A percentile compares a stretch with the other conserved stretches of the same genome.
phyloP scores from a whole-genome alignment of 1,140 invertebrate species.

The Oppia nitens region DNA sequence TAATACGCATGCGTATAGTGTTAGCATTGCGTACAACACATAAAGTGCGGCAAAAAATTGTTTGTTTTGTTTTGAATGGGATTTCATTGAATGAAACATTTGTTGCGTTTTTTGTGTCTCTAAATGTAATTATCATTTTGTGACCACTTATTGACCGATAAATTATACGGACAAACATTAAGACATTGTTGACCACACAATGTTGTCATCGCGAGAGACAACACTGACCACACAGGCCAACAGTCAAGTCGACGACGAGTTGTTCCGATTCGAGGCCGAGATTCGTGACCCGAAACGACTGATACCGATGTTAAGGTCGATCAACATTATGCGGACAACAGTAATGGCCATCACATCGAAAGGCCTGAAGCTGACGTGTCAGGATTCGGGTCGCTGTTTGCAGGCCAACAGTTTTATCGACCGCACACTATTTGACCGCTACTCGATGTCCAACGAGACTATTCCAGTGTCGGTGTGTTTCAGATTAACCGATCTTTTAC shows the following conservation, averaged over 20 bases:
- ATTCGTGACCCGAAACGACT: not conserved
- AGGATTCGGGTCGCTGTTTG: not conserved
- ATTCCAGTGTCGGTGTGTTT: constrained; percentile 2
- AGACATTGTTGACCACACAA: too few relatives aligned
- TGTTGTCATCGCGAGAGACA: too few relatives aligned
- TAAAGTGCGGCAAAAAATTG: too few relatives aligned
- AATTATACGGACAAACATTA: too few relatives aligned
- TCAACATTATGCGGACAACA: not conserved
- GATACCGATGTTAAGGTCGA: constrained; percentile 1
- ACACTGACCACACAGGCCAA: too few relatives aligned
- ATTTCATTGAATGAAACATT: too few relatives aligned
- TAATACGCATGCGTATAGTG: too few relatives aligned
- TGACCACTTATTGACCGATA: too few relatives aligned
- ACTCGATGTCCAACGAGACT: not conserved
- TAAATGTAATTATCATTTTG: too few relatives aligned
- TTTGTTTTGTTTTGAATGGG: too few relatives aligned
- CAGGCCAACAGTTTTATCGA: constrained; percentile 6
- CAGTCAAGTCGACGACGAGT: not conserved
- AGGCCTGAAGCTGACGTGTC: constrained; percentile 7
- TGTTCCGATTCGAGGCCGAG: not conserved
- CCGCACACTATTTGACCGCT: not conserved
- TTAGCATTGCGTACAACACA: too few relatives aligned
- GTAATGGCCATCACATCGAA: not conserved
- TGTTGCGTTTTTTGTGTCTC: too few relatives aligned
- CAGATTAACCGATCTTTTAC: constrained; percentile 1